phyloP scores from a whole-genome alignment of 2,888 invertebrate genomes.

The Dimorphilus gyrociliatus region DNA sequence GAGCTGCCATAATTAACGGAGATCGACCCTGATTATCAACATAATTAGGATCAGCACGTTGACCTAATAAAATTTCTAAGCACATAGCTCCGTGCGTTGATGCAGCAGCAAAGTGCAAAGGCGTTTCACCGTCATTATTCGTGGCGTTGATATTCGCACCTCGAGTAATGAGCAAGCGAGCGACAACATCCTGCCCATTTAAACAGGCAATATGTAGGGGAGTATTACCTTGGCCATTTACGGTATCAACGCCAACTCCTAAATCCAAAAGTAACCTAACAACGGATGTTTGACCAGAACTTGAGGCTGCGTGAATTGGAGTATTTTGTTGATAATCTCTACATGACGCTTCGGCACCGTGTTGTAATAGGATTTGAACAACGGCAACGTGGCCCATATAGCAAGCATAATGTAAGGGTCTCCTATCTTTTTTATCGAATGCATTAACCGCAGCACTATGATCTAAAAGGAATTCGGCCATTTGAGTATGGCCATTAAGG shows the following conservation, averaged over 20 bases:
- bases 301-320: slow-evolving; percentile 48
- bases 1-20: slow-evolving; percentile 50
- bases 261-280: slow-evolving; percentile 41
- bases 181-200: slow-evolving; percentile 45
- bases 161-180: slow-evolving; percentile 42
- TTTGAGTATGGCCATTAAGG: slow-evolving; percentile 45
- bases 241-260: slow-evolving; percentile 45
- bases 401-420: slow-evolving; percentile 49
- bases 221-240: slow-evolving; percentile 45
- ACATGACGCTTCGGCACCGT: slow-evolving; percentile 37
- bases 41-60: slow-evolving; percentile 42
- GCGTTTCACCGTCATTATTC: slow-evolving; percentile 46
- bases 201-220: slow-evolving; percentile 45
- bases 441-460: slow-evolving; percentile 47
- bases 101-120: slow-evolving; percentile 46
- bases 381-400: slow-evolving; percentile 44
- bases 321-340: slow-evolving; percentile 42
- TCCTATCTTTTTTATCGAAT: slow-evolving; percentile 47
- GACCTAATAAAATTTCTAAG: slow-evolving; percentile 43
- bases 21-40: slow-evolving; percentile 42
- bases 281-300: slow-evolving; percentile 42
- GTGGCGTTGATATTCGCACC: slow-evolving; percentile 42
- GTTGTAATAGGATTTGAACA: slow-evolving; percentile 25
- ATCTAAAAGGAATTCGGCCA: slow-evolving; percentile 43
- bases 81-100: slow-evolving; percentile 48